phyloP scores from a whole-genome alignment of 2,797 vertebrate species.

The Dendrocincla fuliginosa region DNA sequence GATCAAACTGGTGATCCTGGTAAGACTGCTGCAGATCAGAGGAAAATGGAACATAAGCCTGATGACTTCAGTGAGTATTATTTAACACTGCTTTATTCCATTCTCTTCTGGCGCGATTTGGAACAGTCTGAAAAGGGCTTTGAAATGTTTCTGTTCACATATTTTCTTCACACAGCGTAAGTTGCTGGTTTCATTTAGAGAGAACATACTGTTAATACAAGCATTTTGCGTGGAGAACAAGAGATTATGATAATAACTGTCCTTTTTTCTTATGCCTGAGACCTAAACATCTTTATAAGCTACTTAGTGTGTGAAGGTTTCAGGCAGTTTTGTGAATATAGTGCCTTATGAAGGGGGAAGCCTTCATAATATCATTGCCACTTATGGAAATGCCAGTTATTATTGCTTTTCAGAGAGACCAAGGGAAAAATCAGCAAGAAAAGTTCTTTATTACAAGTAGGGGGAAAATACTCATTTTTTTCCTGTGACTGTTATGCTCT shows the following conservation, averaged over 20 bases:
- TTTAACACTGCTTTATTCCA: neutral
- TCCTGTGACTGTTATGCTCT: neutral
- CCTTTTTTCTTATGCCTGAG: neutral
- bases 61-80: slow-evolving; percentile 79
- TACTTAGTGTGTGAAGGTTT: neutral
- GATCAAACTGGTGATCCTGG: slow-evolving; percentile 68
- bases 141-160: neutral
- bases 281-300: slow-evolving; percentile 8
- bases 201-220: neutral
- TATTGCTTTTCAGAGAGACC: neutral
- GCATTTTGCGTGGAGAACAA: neutral
- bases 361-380: neutral
- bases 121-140: slow-evolving; percentile 4
- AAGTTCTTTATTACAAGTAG: neutral
- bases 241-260: slow-evolving; percentile 1
- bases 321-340: neutral
- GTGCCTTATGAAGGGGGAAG: neutral
- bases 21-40: slow-evolving; percentile 71
- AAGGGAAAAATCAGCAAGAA: neutral
- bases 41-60: slow-evolving; percentile 60
- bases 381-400: neutral
- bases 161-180: neutral
- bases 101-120: slow-evolving; percentile 15
- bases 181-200: neutral
- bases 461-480: neutral